Conservation (phyloP, 92 coral and sea anemone species). For the Paramuricea clavata region DNA sequence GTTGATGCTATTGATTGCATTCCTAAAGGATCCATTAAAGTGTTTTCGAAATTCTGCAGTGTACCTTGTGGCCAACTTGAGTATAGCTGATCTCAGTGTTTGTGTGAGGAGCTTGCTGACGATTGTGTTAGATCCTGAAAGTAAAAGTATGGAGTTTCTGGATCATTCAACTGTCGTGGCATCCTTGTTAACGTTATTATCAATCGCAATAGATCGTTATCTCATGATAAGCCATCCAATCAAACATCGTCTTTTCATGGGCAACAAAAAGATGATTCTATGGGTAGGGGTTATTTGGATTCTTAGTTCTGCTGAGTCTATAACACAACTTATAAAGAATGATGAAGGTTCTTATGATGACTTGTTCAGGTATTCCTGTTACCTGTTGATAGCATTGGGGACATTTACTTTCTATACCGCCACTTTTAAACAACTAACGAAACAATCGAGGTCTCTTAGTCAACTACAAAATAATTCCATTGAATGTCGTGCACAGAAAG, state of each 20-base stretch:
- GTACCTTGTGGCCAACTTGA: slow-evolving; percentile 2
- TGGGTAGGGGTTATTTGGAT: not conserved
- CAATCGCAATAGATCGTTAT: not conserved
- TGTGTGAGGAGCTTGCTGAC: not conserved
- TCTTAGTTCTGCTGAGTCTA: not conserved
- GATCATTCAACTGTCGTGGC: not conserved
- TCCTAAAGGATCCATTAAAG: slow-evolving; percentile 3
- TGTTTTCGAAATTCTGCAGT: slow-evolving; percentile 20
- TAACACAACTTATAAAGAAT: not conserved
- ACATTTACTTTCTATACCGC: not conserved
- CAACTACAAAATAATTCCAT: not conserved
- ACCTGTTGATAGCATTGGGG: not conserved
- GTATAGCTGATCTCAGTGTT: not conserved
- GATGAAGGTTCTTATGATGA: not conserved
- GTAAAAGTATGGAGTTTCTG: not conserved
- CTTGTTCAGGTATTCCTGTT: not conserved
- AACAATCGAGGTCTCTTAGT: not conserved
- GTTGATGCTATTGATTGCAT: not conserved
- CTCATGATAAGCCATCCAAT: not conserved
- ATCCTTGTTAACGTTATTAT: not conserved
- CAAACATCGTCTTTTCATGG: not conserved
- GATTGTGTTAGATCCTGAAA: not conserved
- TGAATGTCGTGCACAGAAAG: not conserved
- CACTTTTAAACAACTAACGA: not conserved
- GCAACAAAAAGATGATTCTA: slow-evolving; percentile 6